These are phyloP conservation scores for Papilio xuthus DNA, from an alignment of 1,140 invertebrate genomes.

Conservation along the genomic window DNA sequence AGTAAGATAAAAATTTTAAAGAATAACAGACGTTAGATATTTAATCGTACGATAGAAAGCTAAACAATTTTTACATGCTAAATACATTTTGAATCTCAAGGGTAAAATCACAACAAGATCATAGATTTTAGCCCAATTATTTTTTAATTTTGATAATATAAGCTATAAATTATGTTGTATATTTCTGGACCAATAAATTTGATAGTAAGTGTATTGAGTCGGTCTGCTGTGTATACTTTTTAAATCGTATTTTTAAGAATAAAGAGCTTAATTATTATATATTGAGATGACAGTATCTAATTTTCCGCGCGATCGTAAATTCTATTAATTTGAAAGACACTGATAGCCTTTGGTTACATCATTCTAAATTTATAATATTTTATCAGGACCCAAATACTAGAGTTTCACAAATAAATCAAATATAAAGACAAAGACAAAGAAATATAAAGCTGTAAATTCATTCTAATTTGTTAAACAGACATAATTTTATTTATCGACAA, in stretches of 20 bases:
- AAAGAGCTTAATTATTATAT: too few relatives aligned
- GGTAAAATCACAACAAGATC: too few relatives aligned
- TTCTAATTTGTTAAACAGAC: not conserved
- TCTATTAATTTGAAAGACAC: not conserved
- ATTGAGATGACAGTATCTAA: not conserved
- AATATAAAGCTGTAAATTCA: not conserved
- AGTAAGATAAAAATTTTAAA: too few relatives aligned
- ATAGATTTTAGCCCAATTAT: too few relatives aligned
- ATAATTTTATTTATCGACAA: not conserved
- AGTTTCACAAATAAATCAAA: not conserved
- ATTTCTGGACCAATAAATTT: not conserved
- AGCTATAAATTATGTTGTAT: not conserved
- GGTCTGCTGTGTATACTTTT: too few relatives aligned
- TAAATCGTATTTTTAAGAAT: too few relatives aligned
- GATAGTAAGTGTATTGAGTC: not conserved
- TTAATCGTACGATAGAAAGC: too few relatives aligned
- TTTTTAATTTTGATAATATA: too few relatives aligned
- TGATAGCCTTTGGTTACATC: conserved; percentile 18
- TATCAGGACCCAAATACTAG: not conserved
- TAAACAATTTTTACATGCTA: too few relatives aligned
- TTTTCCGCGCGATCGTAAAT: not conserved
- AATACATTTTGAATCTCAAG: too few relatives aligned
- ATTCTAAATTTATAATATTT: not conserved
- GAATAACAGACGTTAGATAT: too few relatives aligned
- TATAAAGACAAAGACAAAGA: not conserved